Conservation (phyloP, 2,797 vertebrate genomes). For the Kryptopterus vitreolus region DNA sequence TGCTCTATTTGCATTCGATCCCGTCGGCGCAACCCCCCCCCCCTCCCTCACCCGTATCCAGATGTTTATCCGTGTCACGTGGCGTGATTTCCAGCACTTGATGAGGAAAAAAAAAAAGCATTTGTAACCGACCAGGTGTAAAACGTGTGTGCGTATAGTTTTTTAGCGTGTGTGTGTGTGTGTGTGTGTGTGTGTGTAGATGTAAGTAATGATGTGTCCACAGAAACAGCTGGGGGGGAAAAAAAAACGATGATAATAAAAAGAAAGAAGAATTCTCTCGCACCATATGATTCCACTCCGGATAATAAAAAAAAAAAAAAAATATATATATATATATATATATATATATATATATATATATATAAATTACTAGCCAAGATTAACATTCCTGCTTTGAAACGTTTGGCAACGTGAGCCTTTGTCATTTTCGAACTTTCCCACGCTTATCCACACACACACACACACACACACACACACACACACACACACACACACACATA, state of each 20-base stretch:
- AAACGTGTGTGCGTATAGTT: too few species aligned
- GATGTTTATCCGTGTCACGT: background rate
- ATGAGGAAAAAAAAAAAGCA: background rate
- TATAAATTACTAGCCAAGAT: background rate
- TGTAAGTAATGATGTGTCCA: background rate
- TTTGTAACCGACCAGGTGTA: background rate
- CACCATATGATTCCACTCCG: background rate
- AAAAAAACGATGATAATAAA: background rate
- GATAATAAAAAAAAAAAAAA: background rate
- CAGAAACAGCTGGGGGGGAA: background rate
- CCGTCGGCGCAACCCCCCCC: background rate
- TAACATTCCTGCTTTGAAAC: background rate
- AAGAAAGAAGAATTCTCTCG: background rate
- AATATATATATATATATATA: too few species aligned
- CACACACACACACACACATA: slow-evolving; percentile 5
- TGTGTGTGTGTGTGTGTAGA: background rate
- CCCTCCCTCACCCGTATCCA: too few species aligned
- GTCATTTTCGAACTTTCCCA: slow-evolving; percentile 47
- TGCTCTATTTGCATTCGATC: background rate
- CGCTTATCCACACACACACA: slow-evolving; percentile 20
- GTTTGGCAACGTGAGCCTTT: background rate
- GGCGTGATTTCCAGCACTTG: background rate
- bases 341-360: too few species aligned
- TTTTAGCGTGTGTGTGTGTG: background rate
- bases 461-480: background rate